These are phyloP conservation scores for Ispidina picta DNA, from an alignment of 2,797 vertebrate genomes.

Conservation along the genomic window DNA sequence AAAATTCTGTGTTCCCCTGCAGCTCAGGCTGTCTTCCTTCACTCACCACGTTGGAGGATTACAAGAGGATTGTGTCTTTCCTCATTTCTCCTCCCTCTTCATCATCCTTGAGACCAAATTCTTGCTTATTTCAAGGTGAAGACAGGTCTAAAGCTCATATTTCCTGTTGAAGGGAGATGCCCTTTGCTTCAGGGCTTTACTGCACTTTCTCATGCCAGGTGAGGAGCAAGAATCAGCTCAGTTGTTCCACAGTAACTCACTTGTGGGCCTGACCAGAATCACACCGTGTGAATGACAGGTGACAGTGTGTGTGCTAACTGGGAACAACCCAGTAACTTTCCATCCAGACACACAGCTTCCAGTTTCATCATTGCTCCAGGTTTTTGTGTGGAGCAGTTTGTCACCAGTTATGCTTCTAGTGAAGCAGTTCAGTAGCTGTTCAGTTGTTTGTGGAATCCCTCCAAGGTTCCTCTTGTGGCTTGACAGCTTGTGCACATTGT, in stretches of 20 bases:
- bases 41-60: neutral
- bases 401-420: neutral
- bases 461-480: neutral
- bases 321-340: neutral
- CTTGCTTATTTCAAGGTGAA: neutral
- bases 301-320: neutral
- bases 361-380: neutral
- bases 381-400: neutral
- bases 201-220: neutral
- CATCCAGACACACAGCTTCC: neutral
- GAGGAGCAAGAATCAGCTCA: neutral
- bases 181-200: neutral
- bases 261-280: neutral
- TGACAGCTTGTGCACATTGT: neutral
- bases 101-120: neutral
- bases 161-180: neutral
- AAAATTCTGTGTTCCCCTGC: neutral
- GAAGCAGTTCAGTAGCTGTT: neutral
- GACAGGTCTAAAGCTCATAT: neutral
- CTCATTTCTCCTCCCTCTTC: neutral
- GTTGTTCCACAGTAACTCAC: neutral
- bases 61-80: neutral
- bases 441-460: neutral
- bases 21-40: neutral
- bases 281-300: neutral